Base-by-base conservation (phyloP, 2,888 invertebrate genomes). In the Mesorhabditis belari region DNA sequence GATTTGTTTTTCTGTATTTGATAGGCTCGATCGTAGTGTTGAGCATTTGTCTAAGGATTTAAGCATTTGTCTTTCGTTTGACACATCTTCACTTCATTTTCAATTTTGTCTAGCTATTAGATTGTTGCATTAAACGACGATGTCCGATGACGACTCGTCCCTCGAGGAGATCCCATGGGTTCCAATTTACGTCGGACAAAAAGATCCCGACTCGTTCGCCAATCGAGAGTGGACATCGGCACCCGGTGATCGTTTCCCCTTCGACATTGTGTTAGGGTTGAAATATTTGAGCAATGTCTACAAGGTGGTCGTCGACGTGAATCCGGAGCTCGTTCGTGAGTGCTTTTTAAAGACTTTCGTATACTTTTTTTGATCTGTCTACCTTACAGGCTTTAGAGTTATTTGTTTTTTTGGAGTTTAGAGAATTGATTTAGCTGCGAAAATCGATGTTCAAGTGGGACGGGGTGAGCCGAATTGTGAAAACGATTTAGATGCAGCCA, bases 231-330 rank as follows among this genome's bases (percentile, higher is more conserved):
- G 68, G 62, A 57, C 60, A 23, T 64, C 63, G 29, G 49, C 57
- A 26, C 65, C 65, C 3, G 65, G 65, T 2, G 65, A 68, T 21
- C 49, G 54, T 3, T 75, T 64, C 59, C 75, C 75, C 12, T 62
- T 75, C 50, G 75, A 75, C 56, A 63, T 75, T 21, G 69, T 75
- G 0, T 29, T 75, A n/a, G 75, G 71, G 3, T 57, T 75, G 6
- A 58, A 66, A 12, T 58, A 67, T 17, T 44, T 70, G 9, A 61
- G 60, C 3, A 73, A 75, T 58, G 69, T 75, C 58, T 73, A 75
- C 60, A 75, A 75, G 54, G 64, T 75, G 1, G 57, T 69, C 44
- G 63, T 75, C 12, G 71, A 69, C n/a, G 71, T 68, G 21, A 69
- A 69, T 49, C 69, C 71, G 12, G 35, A 58, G 4, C 57, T 68